Evolutionary conservation across 2,888 invertebrate species (phyloP).

Genomic region (Rhodophaea formosa): DNA sequence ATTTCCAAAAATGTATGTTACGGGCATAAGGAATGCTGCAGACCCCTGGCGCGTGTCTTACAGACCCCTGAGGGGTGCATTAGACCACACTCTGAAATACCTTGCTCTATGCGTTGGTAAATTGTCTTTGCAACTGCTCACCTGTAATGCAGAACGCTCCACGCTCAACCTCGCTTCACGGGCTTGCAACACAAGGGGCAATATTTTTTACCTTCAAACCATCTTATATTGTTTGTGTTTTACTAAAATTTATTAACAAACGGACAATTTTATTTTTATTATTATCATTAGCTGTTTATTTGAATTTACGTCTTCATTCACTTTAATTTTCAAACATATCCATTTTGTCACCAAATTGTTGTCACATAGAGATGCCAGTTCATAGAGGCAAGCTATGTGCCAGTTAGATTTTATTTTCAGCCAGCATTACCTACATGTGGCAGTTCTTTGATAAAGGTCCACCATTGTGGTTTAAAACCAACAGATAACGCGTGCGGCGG

Average conservation of each 20-base stretch:
- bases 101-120: too few relatives aligned
- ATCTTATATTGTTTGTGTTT: neutral
- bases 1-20: too few relatives aligned
- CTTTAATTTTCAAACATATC: neutral
- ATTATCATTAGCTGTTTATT: constrained; percentile 4
- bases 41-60: too few relatives aligned
- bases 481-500: too few relatives aligned
- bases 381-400: too few relatives aligned
- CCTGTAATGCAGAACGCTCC: neutral
- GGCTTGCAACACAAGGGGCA: neutral
- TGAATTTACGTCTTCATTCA: constrained; percentile 6
- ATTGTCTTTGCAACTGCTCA: too few relatives aligned
- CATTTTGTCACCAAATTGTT: neutral
- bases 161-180: neutral
- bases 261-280: constrained; percentile 44
- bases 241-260: constrained; percentile 18
- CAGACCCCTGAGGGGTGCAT: too few relatives aligned
- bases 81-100: too few relatives aligned
- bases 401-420: neutral
- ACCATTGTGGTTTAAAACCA: too few relatives aligned
- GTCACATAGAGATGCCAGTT: too few relatives aligned
- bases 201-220: neutral
- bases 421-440: neutral
- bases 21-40: too few relatives aligned
- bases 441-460: too few relatives aligned